A percentile compares a stretch with the other conserved stretches of the same genome.
phyloP scores from a whole-genome alignment of 2,797 vertebrate genomes.

The Sebastes taczanowskii region DNA sequence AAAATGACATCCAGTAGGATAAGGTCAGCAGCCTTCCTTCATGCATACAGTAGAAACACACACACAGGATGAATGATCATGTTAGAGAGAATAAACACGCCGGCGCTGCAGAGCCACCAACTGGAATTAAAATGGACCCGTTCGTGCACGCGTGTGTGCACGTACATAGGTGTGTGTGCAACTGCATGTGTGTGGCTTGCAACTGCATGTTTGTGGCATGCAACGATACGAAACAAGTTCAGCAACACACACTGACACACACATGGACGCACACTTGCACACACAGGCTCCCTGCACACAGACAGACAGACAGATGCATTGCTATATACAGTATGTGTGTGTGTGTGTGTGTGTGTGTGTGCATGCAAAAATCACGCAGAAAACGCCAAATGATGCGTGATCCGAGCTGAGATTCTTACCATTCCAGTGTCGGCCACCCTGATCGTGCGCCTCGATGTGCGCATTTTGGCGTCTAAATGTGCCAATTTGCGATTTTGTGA shows the following conservation, averaged over 20 bases:
- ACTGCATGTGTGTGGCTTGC: not conserved
- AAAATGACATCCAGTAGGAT: slow-evolving; percentile 63
- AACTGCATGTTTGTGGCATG: slow-evolving; percentile 10
- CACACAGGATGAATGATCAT: no score
- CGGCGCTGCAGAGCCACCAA: slow-evolving; percentile 42
- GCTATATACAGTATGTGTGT: slow-evolving; percentile 17
- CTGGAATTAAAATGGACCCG: slow-evolving; percentile 67
- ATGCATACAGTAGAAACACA: not conserved
- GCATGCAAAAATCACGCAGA: slow-evolving; percentile 71
- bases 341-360: slow-evolving; percentile 17
- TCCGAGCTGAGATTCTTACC: slow-evolving; percentile 81
- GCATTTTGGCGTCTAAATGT: slow-evolving; percentile 69
- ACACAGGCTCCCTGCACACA: no score
- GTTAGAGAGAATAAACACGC: not conserved
- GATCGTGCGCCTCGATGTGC: slow-evolving; percentile 31
- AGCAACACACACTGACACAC: slow-evolving; percentile 48
- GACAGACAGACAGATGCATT: slow-evolving; percentile 39
- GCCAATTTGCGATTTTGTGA: slow-evolving; percentile 81
- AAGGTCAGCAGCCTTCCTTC: slow-evolving; percentile 59
- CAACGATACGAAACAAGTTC: slow-evolving; percentile 64
- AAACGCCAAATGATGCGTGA: slow-evolving; percentile 55
- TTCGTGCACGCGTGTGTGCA: slow-evolving; percentile 32
- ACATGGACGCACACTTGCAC: not conserved
- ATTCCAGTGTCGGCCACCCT: slow-evolving; percentile 74
- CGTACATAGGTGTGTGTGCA: slow-evolving; percentile 1